phyloP scores from a whole-genome alignment of 2,797 vertebrate genomes.

The Alectoris magna region DNA sequence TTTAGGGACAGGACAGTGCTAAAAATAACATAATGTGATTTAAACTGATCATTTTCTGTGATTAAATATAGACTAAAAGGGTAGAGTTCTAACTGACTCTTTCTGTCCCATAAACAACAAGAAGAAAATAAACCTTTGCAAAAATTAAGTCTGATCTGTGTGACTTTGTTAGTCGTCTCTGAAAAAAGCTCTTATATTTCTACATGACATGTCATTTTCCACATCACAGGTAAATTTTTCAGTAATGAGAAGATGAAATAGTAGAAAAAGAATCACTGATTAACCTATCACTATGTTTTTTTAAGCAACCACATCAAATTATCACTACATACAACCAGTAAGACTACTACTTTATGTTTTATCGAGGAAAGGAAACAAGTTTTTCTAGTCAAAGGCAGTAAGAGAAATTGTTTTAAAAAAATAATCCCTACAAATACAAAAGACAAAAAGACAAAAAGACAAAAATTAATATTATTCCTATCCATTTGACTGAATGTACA shows the following conservation, averaged over 20 bases:
- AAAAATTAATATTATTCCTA: not conserved
- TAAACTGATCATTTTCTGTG: not conserved
- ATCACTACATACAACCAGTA: not conserved
- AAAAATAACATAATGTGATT: not conserved
- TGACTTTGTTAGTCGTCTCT: not conserved
- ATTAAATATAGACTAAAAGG: not conserved
- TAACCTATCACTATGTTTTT: not conserved
- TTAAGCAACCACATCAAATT: not conserved
- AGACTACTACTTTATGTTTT: not conserved
- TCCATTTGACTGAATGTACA: not conserved
- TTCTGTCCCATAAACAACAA: rapidly evolving
- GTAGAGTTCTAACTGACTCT: not conserved
- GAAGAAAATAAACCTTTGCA: not conserved
- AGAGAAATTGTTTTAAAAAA: not conserved
- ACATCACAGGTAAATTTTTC: not conserved
- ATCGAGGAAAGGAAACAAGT: not conserved
- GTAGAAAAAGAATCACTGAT: not conserved
- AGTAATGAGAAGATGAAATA: not conserved
- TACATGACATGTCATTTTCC: not conserved
- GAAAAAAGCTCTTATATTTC: not conserved
- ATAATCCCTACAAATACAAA: not conserved
- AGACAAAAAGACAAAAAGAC: too few relatives aligned
- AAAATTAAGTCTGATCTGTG: not conserved
- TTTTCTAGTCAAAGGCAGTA: not conserved
- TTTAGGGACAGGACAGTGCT: not conserved